These are phyloP conservation scores for Leucoma salicis DNA, from an alignment of 2,888 invertebrate species.

Conservation along the genomic window DNA sequence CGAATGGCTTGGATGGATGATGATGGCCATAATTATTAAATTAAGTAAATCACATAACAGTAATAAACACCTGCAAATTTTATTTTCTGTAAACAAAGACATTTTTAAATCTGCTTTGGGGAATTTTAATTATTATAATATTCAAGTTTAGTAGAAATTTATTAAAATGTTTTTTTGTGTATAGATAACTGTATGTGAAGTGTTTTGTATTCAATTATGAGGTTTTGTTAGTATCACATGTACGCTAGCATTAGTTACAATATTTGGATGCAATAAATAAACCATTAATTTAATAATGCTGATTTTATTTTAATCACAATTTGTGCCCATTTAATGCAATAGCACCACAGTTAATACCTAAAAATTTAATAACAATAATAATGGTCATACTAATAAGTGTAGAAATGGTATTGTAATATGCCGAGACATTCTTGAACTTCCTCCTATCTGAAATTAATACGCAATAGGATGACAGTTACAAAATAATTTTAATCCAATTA, in stretches of 20 bases:
- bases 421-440: background rate
- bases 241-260: constrained; percentile 71
- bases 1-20: no score
- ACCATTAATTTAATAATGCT: constrained; percentile 48
- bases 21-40: no score
- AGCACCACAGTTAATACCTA: background rate
- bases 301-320: constrained; percentile 30
- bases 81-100: no score
- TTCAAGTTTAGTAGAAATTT: constrained; percentile 61
- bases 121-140: constrained; percentile 14
- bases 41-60: no score
- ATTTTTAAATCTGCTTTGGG: constrained; percentile 30
- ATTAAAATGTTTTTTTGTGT: constrained; percentile 58
- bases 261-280: constrained; percentile 79
- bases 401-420: background rate
- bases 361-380: background rate
- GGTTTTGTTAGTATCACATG: constrained; percentile 61
- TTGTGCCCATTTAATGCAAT: background rate
- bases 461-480: background rate
- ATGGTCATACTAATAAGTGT: background rate
- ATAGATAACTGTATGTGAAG: constrained; percentile 56
- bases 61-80: no score
- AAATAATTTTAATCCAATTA: background rate
- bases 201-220: constrained; percentile 49
- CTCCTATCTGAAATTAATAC: background rate